These are phyloP conservation scores for Enoplosus armatus DNA, from an alignment of 2,797 vertebrate genomes.

Conservation along the genomic window DNA sequence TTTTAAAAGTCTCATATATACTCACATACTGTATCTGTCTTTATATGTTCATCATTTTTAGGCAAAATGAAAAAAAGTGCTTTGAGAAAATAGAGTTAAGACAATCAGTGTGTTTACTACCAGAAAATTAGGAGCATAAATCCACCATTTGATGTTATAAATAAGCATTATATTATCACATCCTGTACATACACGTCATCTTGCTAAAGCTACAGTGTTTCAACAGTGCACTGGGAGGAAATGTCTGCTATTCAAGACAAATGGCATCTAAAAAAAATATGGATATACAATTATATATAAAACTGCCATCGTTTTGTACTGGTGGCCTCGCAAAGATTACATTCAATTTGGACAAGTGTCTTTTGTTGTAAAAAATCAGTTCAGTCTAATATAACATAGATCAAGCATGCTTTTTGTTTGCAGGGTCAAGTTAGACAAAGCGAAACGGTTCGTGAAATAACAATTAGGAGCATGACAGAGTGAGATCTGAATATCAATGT, in stretches of 20 bases:
- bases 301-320: constrained; percentile 23
- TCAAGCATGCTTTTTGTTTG: background rate
- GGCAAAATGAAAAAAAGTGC: background rate
- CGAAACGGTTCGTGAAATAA: no score
- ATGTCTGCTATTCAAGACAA: constrained; percentile 18
- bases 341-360: constrained; percentile 29
- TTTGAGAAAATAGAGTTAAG: constrained; percentile 12
- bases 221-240: constrained; percentile 41
- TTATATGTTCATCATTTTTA: background rate
- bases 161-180: constrained; percentile 72
- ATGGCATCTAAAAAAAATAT: constrained; percentile 32
- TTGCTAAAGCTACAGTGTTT: constrained; percentile 43
- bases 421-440: background rate
- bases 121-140: constrained; percentile 42
- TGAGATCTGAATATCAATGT: background rate
- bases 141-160: constrained; percentile 62
- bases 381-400: constrained; percentile 17
- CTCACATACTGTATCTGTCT: background rate
- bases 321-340: constrained; percentile 19
- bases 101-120: constrained; percentile 63
- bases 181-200: constrained; percentile 50
- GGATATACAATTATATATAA: constrained; percentile 19
- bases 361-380: constrained; percentile 21
- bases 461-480: background rate
- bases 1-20: no score